Base-by-base conservation (phyloP, 2,888 invertebrate genomes). In the Hipparchia sbordonii region DNA sequence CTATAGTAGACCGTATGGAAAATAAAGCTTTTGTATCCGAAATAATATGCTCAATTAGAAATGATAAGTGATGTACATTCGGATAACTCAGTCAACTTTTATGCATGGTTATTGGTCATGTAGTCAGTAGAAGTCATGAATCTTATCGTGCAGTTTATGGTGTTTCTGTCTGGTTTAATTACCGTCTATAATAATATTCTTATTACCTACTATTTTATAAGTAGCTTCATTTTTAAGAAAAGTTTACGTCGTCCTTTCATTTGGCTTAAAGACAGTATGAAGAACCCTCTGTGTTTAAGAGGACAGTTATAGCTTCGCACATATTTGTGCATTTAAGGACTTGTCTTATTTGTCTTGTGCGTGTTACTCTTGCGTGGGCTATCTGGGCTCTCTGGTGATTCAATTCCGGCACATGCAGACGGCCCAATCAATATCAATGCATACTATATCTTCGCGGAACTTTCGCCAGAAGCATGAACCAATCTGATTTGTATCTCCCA, bases 341-440 rank as follows among this genome's bases (percentile, higher is more conserved):
- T 86, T 39, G 39, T 39, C 39, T 39, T 39, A 39, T 39, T 39
- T 39, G 39, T 39, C 39, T 39, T 84, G 77, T 80, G 89, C 83
- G 89, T 90, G 89, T 90, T 61, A 87, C 81, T 89, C 80, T 89
- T 89, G 89, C 91, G 89, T 83, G 82, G 81, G 83, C 73, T 83
- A 85, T 85, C 77, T 83, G 82, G 81, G 83, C 72, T 83, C 86
- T 85, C 77, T 80, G 82, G 77, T 85, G 84, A 85, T 87, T 88
- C 85, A 83, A 89, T 88, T 90, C 88, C 90, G 87, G 87, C 86
- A 86, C 83, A 78, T 86, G 87, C 88, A 86, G 76, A 77, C 76
- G 84, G 84, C 82, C 85, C 88, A 89, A 92, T 91, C 90, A 91
- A 91, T 92, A 89, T 88, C 84, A 84, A 87, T 85, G 87, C 87